Conservation (phyloP, 2,113 vertebrate genomes). For the Malaclemys terrapin region DNA sequence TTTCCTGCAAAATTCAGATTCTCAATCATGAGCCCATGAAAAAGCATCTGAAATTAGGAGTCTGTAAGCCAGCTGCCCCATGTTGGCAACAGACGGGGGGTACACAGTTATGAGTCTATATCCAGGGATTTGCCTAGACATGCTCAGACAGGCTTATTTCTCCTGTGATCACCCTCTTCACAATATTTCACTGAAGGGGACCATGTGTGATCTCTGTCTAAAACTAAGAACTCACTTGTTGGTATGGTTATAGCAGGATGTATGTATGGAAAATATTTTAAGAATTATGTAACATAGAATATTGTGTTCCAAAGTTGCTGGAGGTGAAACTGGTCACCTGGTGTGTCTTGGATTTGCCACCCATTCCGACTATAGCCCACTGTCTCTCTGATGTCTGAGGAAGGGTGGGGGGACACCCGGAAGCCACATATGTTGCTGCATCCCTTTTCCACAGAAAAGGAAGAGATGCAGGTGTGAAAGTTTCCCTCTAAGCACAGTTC, state of each 20-base stretch:
- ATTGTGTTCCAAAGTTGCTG: not conserved
- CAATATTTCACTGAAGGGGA: not conserved
- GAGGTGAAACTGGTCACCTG: not conserved
- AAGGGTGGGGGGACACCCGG: fast-evolving
- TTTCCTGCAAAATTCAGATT: not conserved
- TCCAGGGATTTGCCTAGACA: not conserved
- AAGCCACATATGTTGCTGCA: not conserved
- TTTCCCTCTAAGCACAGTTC: not conserved
- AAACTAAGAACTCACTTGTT: not conserved
- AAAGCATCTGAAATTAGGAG: not conserved
- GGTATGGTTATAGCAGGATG: not conserved
- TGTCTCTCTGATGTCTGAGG: not conserved
- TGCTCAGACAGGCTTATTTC: not conserved
- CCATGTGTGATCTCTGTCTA: not conserved
- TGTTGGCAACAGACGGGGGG: not conserved
- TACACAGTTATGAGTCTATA: not conserved
- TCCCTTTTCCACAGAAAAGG: not conserved
- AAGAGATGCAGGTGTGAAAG: not conserved
- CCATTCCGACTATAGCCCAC: not conserved
- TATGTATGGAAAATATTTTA: not conserved
- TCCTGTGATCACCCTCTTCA: not conserved
- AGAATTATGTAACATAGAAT: not conserved
- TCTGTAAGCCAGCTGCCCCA: not conserved
- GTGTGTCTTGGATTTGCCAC: not conserved
- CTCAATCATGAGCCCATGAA: not conserved